These are phyloP conservation scores for Alligator sinensis DNA, from an alignment of 2,113 vertebrate genomes.

Conservation along the genomic window DNA sequence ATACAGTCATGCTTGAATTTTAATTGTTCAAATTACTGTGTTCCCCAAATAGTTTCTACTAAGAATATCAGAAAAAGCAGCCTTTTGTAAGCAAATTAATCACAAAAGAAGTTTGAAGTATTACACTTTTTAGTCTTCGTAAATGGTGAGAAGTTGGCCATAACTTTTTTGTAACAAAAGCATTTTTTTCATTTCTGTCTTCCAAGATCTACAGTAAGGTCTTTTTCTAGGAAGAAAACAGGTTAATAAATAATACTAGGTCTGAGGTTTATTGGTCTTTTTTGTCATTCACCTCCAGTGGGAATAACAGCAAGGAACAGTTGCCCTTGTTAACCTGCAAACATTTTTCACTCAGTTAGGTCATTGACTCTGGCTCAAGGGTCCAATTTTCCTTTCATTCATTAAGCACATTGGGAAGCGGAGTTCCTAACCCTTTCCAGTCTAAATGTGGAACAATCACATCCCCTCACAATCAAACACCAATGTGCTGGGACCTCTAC, in stretches of 20 bases:
- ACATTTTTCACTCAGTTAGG: constrained; percentile 94
- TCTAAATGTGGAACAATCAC: constrained; percentile 92
- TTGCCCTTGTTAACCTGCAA: constrained; percentile 92
- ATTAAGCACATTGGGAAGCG: constrained; percentile 94
- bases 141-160: neutral
- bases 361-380: constrained; percentile 88
- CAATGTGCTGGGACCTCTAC: constrained; percentile 81
- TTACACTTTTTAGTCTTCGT: neutral
- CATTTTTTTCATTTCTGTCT: constrained; percentile 25
- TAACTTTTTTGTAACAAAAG: constrained; percentile 30
- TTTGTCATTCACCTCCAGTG: constrained; percentile 86
- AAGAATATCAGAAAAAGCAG: neutral
- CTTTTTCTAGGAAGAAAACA: constrained; percentile 77
- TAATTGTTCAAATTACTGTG: constrained; percentile 36
- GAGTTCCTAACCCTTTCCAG: constrained; percentile 95
- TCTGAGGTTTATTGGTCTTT: constrained; percentile 79
- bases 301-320: constrained; percentile 80
- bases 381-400: constrained; percentile 91
- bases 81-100: neutral
- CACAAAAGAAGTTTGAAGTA: neutral
- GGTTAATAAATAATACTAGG: constrained; percentile 76
- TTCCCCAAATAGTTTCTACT: neutral
- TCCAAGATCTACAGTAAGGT: constrained; percentile 52
- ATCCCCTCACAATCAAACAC: constrained; percentile 88
- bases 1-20: constrained; percentile 42